A percentile compares a stretch with the other conserved stretches of the same genome.
Evolutionary conservation across 2,797 vertebrate species (phyloP).

Genomic region (Acrossocheilus wenchowensis): DNA sequence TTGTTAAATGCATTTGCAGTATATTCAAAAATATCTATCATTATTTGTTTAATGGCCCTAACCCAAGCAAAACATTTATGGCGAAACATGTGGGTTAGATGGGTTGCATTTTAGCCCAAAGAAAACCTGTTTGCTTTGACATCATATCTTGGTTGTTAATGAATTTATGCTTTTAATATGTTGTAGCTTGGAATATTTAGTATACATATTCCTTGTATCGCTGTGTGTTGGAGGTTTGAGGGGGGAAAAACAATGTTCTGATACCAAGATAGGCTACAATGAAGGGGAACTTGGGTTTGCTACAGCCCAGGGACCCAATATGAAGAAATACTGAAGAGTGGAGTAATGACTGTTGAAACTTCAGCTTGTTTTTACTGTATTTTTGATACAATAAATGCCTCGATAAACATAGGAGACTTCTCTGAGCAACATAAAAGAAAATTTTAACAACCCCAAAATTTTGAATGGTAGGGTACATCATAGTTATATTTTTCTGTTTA

Average conservation of each 20-base stretch:
- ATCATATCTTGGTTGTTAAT: neutral
- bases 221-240: neutral
- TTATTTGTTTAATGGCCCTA: neutral
- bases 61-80: neutral
- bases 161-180: neutral
- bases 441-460: neutral
- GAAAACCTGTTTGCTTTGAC: neutral
- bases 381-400: too few relatives aligned
- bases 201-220: neutral
- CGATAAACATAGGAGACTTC: neutral
- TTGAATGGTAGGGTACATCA: neutral
- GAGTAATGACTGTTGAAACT: too few relatives aligned
- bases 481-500: neutral
- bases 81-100: neutral
- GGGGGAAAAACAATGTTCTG: too few relatives aligned
- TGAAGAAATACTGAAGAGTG: too few relatives aligned
- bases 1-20: constrained; percentile 1
- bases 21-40: neutral
- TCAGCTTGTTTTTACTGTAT: too few relatives aligned
- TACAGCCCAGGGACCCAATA: too few relatives aligned
- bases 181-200: neutral
- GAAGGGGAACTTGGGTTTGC: too few relatives aligned
- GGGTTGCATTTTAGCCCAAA: neutral
- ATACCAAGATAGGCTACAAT: too few relatives aligned
- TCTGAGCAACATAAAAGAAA: neutral